Evolutionary conservation across 2,797 vertebrate species (phyloP), one percentile per base, ranked within the genome.

Genomic region (Macrochelys suwanniensis): DNA sequence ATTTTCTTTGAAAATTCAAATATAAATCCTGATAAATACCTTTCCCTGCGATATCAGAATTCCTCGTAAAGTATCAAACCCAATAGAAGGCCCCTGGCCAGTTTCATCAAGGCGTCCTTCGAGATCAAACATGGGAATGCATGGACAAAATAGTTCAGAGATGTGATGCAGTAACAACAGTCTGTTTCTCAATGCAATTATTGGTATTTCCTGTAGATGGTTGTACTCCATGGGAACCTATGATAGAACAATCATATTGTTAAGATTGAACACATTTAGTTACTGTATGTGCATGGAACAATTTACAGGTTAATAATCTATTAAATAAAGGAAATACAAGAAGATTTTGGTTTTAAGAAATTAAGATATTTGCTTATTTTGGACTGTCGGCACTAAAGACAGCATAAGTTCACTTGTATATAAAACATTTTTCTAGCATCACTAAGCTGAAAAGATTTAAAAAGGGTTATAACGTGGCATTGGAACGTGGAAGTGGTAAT

Each of bases 141-240:
- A 99, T 28, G 99, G 99, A 96, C 99, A 99, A 98, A 99, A 99
- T 88, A 99, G 99, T 97, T 99, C 99, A 0, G 99, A 99, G 98
- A 99, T 99, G 97, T 99, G 99, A 92, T 99, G 99, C 93, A 99
- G 98, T 31, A 99, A 98, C 90, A 99, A 98, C 94, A 99, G 98
- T 61, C 99, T 98, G 98, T 99, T 99, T 94, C 99, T 98, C 97
- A 99, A 97, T 2, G 98, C 98, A 95, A 99, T 98, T 45, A 99
- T 99, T 49, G 98, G 98, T 90, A 99, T 99, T 97, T 99, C 99
- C 97, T 99, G 99, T 54, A 99, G 98, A 96, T 99, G 99, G 96
- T 99, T 99, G 98, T 99, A 99, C 97, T 99, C 99, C 99, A 99
- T 99, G 71, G 99, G 99, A 94, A 99, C 99, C 99, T 99, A 87